These are phyloP conservation scores for Cordylochernes scorpioides DNA, from an alignment of 2,888 invertebrate genomes.

Conservation along the genomic window DNA sequence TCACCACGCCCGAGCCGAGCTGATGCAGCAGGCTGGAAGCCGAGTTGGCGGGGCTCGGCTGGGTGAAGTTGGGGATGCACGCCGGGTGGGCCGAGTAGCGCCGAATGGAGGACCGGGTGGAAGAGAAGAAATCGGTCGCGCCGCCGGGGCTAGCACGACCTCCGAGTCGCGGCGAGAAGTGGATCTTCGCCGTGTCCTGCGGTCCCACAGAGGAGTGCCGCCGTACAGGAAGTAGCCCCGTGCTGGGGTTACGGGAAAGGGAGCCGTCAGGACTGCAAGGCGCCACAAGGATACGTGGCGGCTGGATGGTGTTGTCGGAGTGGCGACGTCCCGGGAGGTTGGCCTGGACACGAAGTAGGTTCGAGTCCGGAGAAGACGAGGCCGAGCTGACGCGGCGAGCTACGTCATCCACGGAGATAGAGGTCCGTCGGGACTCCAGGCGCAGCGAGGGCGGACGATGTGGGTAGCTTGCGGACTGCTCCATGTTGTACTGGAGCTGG, in stretches of 20 bases:
- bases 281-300: constrained; percentile 51
- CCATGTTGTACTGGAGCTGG: constrained; percentile 2
- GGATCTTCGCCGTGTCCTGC: constrained; percentile 31
- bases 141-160: constrained; percentile 7
- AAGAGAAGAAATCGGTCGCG: constrained; percentile 13
- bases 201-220: constrained; percentile 75
- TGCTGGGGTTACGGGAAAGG: constrained; percentile 24
- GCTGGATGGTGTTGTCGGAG: constrained; percentile 72
- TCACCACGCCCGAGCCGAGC: constrained; percentile 11
- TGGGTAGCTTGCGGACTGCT: constrained; percentile 15
- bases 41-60: constrained; percentile 9
- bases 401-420: constrained; percentile 16
- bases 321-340: constrained; percentile 59
- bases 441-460: constrained; percentile 15
- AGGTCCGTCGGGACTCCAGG: constrained; percentile 15
- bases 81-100: constrained; percentile 14
- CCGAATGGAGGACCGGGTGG: constrained; percentile 12
- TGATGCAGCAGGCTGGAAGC: constrained; percentile 11
- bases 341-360: constrained; percentile 54
- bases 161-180: constrained; percentile 6
- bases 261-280: constrained; percentile 55
- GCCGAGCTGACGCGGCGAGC: constrained; percentile 14
- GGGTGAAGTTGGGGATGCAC: constrained; percentile 6
- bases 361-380: constrained; percentile 53
- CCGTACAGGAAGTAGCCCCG: constrained; percentile 43